Percentiles rank a stretch among this genome's conserved stretches.
Conservation (phyloP, 2,888 invertebrate species). For the Leucophora obtusa region DNA sequence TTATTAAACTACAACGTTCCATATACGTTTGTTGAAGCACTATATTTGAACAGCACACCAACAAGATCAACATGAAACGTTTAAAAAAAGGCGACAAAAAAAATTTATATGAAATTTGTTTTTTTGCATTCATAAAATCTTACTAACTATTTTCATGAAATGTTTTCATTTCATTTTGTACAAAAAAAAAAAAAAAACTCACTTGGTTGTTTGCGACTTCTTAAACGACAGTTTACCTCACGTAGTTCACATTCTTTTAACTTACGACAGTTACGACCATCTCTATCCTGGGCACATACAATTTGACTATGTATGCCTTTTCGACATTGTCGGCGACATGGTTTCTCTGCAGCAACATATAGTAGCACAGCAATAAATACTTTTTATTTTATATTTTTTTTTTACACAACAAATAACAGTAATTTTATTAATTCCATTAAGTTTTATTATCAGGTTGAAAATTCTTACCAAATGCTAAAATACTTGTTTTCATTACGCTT, state of each 20-base stretch:
- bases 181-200: background rate
- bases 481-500: constrained; percentile 31
- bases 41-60: background rate
- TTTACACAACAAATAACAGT: background rate
- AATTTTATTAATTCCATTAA: constrained; percentile 55
- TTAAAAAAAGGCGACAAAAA: background rate
- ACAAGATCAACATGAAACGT: constrained; percentile 15
- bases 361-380: constrained; percentile 16
- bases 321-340: constrained; percentile 59
- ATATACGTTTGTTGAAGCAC: constrained; percentile 48
- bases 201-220: constrained; percentile 55
- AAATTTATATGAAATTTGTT: constrained; percentile 26
- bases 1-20: constrained; percentile 54
- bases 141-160: constrained; percentile 37
- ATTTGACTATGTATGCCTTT: constrained; percentile 41
- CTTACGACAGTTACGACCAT: constrained; percentile 55
- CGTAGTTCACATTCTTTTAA: constrained; percentile 59
- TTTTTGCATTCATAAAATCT: constrained; percentile 44
- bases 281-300: constrained; percentile 49
- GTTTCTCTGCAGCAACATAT: constrained; percentile 25
- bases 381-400: constrained; percentile 30
- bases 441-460: constrained; percentile 36
- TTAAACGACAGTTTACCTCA: constrained; percentile 56
- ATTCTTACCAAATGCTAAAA: constrained; percentile 37
- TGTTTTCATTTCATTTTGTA: constrained; percentile 17